Evolutionary conservation across 1,140 invertebrate species (phyloP).

Genomic region (Ostrea edulis): DNA sequence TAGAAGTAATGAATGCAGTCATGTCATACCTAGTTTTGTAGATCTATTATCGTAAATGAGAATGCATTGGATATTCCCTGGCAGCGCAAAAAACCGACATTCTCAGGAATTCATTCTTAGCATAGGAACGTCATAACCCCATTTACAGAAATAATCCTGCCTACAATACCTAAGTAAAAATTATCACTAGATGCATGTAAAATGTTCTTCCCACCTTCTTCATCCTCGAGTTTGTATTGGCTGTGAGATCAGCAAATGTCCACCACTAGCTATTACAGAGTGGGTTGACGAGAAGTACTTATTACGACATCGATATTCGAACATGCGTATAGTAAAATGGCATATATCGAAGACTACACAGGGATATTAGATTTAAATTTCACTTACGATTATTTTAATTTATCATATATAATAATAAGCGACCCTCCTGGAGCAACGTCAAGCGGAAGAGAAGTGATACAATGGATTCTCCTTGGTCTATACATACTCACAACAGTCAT

Average conservation of each 20-base stretch:
- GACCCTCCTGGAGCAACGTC: background rate
- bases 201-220: background rate
- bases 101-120: too few relatives aligned
- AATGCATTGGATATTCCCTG: too few relatives aligned
- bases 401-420: slow-evolving; percentile 13
- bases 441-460: background rate
- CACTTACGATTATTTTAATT: slow-evolving; percentile 8
- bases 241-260: background rate
- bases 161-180: background rate
- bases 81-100: too few relatives aligned
- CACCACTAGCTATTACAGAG: background rate
- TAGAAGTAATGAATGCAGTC: too few relatives aligned
- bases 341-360: slow-evolving; percentile 10
- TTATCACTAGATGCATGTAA: background rate
- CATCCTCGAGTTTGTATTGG: background rate
- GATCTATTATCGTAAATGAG: too few relatives aligned
- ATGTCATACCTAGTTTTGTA: too few relatives aligned
- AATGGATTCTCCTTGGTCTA: slow-evolving; percentile 18
- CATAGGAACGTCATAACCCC: too few relatives aligned
- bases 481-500: background rate
- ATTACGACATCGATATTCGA: background rate
- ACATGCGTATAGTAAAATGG: background rate
- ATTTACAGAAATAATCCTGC: too few relatives aligned
- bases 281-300: slow-evolving; percentile 4
- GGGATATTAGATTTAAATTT: background rate